phyloP scores from a whole-genome alignment of 2,888 invertebrate species.

The Heliconius aoede region DNA sequence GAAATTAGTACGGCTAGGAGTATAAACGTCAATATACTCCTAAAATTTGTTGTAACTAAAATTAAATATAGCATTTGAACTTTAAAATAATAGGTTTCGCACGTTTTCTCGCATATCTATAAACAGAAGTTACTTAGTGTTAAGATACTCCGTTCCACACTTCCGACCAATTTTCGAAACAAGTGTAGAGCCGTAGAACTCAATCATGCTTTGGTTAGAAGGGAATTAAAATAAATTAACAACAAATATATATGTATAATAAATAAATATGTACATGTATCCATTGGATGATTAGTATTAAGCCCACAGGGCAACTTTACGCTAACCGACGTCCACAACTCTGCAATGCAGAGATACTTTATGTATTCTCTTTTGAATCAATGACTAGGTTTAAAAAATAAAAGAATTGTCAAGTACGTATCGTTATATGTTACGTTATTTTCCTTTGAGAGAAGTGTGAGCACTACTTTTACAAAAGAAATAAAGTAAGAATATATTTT shows the following conservation, averaged over 20 bases:
- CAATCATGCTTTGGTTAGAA: too few relatives aligned
- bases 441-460: constrained; percentile 12
- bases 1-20: not conserved
- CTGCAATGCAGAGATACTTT: constrained; percentile 35
- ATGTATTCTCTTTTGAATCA: constrained; percentile 39
- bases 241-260: too few relatives aligned
- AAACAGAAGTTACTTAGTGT: too few relatives aligned
- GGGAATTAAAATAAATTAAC: too few relatives aligned
- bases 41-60: not conserved
- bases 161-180: too few relatives aligned
- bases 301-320: constrained; percentile 29
- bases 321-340: constrained; percentile 29
- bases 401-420: constrained; percentile 22
- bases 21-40: not conserved
- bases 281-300: constrained; percentile 11
- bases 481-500: constrained; percentile 19
- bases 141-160: too few relatives aligned
- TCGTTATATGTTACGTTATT: constrained; percentile 14
- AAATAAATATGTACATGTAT: not conserved
- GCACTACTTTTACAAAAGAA: constrained; percentile 5
- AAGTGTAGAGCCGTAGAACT: too few relatives aligned
- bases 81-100: too few relatives aligned
- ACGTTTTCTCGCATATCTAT: too few relatives aligned
- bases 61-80: not conserved
- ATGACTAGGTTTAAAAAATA: constrained; percentile 31